phyloP scores from a whole-genome alignment of 2,797 vertebrate species.

The Sebastes matsubarae region DNA sequence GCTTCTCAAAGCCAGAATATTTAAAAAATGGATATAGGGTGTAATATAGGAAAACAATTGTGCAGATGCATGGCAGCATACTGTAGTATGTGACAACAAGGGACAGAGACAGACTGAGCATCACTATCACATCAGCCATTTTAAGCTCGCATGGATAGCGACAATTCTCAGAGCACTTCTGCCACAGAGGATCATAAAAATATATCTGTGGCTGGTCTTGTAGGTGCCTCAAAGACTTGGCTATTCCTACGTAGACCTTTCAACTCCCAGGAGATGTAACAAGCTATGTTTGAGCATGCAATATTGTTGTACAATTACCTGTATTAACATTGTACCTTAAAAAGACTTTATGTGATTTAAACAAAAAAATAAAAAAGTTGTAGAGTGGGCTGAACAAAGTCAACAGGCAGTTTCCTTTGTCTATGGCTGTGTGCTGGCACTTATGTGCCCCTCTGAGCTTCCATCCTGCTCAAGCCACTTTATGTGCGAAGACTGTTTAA shows the following conservation, averaged over 20 bases:
- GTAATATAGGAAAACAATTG: background rate
- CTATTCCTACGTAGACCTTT: background rate
- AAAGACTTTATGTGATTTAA: background rate
- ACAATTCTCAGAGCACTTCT: no score
- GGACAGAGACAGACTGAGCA: background rate
- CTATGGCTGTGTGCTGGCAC: background rate
- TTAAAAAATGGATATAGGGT: background rate
- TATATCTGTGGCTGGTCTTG: no score
- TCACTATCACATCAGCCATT: background rate
- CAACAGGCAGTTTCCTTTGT: background rate
- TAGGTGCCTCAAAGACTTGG: no score
- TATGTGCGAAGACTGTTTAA: conserved; percentile 14
- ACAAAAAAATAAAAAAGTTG: background rate
- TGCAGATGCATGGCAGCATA: no score
- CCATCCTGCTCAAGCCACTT: conserved; percentile 10
- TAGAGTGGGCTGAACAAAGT: background rate
- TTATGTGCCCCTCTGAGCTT: background rate
- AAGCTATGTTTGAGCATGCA: background rate
- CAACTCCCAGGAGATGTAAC: background rate
- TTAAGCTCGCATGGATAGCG: background rate
- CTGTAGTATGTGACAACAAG: background rate
- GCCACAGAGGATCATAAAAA: no score
- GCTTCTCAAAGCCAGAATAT: background rate
- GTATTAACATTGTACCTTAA: background rate
- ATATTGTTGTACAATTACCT: background rate